phyloP scores from a whole-genome alignment of 1,140 invertebrate genomes.

The Holcopasites calliopsidis region DNA sequence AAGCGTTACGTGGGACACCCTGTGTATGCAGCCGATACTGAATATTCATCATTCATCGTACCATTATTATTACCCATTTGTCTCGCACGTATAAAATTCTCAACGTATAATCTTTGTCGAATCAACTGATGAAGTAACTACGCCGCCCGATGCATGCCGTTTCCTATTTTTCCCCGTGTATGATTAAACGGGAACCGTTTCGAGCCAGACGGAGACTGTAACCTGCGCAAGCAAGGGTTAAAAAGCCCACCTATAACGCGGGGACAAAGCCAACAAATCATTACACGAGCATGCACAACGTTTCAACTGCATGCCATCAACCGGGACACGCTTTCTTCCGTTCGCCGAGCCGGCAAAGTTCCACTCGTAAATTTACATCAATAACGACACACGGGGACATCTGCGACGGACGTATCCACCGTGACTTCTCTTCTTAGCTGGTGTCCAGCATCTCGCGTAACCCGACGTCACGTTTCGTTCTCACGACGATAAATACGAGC shows the following conservation, averaged over 20 bases:
- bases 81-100: no score
- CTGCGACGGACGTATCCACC: neutral
- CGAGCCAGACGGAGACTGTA: neutral
- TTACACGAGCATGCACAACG: neutral
- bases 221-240: neutral
- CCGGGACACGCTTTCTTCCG: neutral
- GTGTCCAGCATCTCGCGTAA: neutral
- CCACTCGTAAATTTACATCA: slow-evolving; percentile 10
- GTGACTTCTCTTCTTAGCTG: neutral
- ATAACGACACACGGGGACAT: slow-evolving; percentile 8
- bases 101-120: no score
- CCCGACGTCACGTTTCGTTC: neutral
- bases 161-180: no score
- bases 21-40: no score
- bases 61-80: no score
- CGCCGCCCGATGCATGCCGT: no score
- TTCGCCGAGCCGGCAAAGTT: neutral
- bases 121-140: no score
- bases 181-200: neutral
- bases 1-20: no score
- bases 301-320: neutral
- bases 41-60: no score
- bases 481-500: neutral
- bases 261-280: slow-evolving; percentile 5
- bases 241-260: neutral